phyloP scores from a whole-genome alignment of 2,797 vertebrate species.

The Poeciliopsis infans region DNA sequence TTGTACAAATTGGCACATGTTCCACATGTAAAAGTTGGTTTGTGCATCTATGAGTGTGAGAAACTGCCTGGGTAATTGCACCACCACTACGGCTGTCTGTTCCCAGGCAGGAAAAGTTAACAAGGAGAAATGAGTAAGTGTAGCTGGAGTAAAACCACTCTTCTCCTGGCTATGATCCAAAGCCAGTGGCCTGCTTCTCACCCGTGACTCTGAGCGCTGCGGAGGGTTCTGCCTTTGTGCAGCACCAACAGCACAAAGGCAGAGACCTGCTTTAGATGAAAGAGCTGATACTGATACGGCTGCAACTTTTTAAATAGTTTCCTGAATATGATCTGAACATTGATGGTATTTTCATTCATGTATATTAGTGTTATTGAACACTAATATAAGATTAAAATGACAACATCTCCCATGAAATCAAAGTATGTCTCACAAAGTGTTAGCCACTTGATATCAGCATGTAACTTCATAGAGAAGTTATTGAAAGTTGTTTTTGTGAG shows the following conservation, averaged over 20 bases:
- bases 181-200: conserved; percentile 53
- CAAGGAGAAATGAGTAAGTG: conserved; percentile 49
- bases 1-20: conserved; percentile 23
- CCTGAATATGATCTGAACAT: conserved; percentile 29
- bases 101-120: conserved; percentile 53
- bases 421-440: background rate
- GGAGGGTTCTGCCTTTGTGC: conserved; percentile 49
- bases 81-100: conserved; percentile 37
- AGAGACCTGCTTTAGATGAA: conserved; percentile 40
- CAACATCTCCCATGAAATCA: background rate
- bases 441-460: background rate
- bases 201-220: conserved; percentile 35
- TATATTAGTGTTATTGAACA: background rate
- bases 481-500: background rate
- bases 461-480: background rate
- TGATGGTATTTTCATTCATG: conserved; percentile 1
- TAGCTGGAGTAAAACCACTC: conserved; percentile 56
- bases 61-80: conserved; percentile 48
- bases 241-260: conserved; percentile 43
- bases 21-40: background rate
- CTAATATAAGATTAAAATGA: background rate
- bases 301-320: conserved; percentile 35
- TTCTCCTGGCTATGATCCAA: conserved; percentile 51
- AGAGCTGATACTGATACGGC: conserved; percentile 44
- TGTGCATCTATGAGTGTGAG: conserved; percentile 7